These are phyloP conservation scores for Ptiloglossa arizonensis DNA, from an alignment of 1,140 invertebrate species.

Conservation along the genomic window DNA sequence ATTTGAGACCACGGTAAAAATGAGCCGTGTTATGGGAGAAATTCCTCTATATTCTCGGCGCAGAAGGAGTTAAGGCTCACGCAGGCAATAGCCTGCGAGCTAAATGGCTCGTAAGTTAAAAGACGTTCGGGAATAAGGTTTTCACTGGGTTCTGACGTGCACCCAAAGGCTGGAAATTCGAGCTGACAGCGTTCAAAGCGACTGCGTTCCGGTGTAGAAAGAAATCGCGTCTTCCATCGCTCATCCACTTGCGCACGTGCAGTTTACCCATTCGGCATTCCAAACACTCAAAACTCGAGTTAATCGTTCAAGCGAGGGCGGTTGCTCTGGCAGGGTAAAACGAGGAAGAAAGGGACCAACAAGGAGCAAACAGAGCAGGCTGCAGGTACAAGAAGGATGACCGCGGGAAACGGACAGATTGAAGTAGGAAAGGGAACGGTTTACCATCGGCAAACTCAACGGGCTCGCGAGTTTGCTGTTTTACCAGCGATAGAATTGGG, in stretches of 20 bases:
- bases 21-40: no score
- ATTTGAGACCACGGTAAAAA: constrained; percentile 38
- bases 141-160: not conserved
- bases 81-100: not conserved
- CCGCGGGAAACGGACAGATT: constrained; percentile 18
- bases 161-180: not conserved
- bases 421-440: constrained; percentile 42
- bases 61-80: not conserved
- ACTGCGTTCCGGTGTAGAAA: not conserved
- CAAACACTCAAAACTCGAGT: constrained; percentile 78
- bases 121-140: not conserved
- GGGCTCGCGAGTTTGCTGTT: constrained; percentile 69
- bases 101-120: not conserved
- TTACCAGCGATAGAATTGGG: constrained; percentile 67
- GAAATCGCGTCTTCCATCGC: constrained; percentile 49
- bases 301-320: constrained; percentile 70
- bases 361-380: constrained; percentile 13
- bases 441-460: constrained; percentile 71
- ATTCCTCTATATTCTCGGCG: no score
- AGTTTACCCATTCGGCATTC: constrained; percentile 74
- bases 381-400: constrained; percentile 1
- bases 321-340: not conserved
- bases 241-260: constrained; percentile 70
- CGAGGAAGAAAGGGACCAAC: constrained; percentile 28
- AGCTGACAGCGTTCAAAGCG: not conserved